phyloP scores from a whole-genome alignment of 2,113 vertebrate genomes.

The Fregata magnificens region DNA sequence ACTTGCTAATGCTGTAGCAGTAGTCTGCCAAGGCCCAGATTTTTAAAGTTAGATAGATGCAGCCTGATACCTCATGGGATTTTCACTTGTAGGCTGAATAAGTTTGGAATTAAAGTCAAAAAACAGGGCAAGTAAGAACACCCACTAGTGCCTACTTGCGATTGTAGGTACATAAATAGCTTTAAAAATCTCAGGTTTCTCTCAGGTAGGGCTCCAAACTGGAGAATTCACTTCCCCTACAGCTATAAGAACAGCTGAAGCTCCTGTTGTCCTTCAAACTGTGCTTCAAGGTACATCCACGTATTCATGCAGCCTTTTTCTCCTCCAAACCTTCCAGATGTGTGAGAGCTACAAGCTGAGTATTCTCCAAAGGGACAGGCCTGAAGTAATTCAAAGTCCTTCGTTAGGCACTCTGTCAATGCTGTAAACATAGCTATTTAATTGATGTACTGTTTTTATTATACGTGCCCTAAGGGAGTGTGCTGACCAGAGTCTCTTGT shows the following conservation, averaged over 20 bases:
- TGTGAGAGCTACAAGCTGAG: background rate
- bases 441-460: constrained; percentile 54
- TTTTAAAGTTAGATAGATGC: background rate
- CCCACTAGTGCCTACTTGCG: background rate
- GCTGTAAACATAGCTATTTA: constrained; percentile 6
- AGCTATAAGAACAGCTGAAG: background rate
- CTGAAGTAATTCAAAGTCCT: constrained; percentile 40
- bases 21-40: background rate
- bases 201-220: background rate
- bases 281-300: background rate
- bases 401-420: constrained; percentile 37
- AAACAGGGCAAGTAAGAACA: constrained; percentile 32
- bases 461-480: background rate
- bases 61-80: background rate
- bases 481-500: constrained; percentile 39
- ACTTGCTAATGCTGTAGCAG: background rate
- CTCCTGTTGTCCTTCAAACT: background rate
- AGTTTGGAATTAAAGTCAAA: constrained; percentile 48
- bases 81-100: constrained; percentile 24
- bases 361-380: constrained; percentile 12
- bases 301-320: background rate
- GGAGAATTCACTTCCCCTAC: background rate
- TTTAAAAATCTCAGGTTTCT: background rate
- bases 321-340: constrained; percentile 15
- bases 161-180: constrained; percentile 3